Conservation (phyloP, 2,113 vertebrate genomes). For the Pseudopipra pipra region DNA sequence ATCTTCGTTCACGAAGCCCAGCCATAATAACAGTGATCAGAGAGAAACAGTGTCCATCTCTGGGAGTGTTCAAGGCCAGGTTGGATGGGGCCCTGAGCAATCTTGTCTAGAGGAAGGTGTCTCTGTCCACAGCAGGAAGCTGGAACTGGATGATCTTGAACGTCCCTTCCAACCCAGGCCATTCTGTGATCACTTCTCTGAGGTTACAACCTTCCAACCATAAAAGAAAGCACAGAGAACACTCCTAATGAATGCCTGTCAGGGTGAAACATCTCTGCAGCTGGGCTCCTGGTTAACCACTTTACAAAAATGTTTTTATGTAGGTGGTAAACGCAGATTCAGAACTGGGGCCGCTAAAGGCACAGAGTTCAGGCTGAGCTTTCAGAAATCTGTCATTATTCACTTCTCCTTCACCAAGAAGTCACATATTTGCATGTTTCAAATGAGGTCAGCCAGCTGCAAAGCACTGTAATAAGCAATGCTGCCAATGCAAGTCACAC, state of each 20-base stretch:
- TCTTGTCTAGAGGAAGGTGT: background rate
- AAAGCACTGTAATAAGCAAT: slow-evolving; percentile 45
- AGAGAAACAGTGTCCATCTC: background rate
- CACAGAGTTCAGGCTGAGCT: slow-evolving; percentile 65
- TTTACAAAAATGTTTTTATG: slow-evolving; percentile 73
- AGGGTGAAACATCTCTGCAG: slow-evolving; percentile 61
- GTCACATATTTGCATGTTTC: slow-evolving; percentile 42
- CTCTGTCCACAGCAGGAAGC: background rate
- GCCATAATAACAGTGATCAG: too few relatives aligned
- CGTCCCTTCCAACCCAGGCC: background rate
- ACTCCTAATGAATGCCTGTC: slow-evolving; percentile 43
- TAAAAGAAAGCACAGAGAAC: slow-evolving; percentile 27
- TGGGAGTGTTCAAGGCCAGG: background rate
- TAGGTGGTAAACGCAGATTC: slow-evolving; percentile 70
- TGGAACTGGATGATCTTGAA: background rate
- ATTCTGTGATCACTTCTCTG: background rate
- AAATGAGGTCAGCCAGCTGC: slow-evolving; percentile 64
- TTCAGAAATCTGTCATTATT: slow-evolving; percentile 61
- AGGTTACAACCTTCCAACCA: background rate
- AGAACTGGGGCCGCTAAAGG: slow-evolving; percentile 61
- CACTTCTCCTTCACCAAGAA: slow-evolving; percentile 44
- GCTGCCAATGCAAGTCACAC: slow-evolving; percentile 43
- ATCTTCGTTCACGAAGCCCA: too few relatives aligned
- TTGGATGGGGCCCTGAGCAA: background rate
- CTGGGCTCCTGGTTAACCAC: slow-evolving; percentile 75